These are phyloP conservation scores for Epinephelus lanceolatus DNA, from an alignment of 2,113 vertebrate species.

Conservation along the genomic window DNA sequence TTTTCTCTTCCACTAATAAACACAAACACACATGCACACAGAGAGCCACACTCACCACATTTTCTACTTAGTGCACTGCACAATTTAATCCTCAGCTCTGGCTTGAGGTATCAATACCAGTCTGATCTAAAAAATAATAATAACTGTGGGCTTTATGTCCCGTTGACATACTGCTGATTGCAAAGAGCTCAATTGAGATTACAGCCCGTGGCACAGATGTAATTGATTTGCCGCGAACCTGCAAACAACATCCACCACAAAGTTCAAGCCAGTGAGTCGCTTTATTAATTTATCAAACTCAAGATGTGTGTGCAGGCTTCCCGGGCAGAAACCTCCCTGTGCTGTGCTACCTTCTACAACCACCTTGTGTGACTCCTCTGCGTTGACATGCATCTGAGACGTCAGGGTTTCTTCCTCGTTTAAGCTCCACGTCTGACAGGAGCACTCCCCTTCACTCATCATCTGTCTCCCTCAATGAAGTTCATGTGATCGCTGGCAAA, in stretches of 20 bases:
- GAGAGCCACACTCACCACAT: neutral
- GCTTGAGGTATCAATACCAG: constrained; percentile 7
- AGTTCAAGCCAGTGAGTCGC: constrained; percentile 8
- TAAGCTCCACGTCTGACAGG: constrained; percentile 32
- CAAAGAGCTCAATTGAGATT: constrained; percentile 51
- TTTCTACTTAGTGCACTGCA: neutral
- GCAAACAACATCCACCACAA: constrained; percentile 21
- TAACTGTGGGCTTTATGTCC: constrained; percentile 29
- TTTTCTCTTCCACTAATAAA: neutral
- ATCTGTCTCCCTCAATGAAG: constrained; percentile 31
- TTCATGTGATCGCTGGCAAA: constrained; percentile 39
- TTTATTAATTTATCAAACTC: constrained; percentile 45
- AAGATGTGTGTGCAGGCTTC: constrained; percentile 14
- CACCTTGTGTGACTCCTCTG: constrained; percentile 29
- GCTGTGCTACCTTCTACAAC: neutral
- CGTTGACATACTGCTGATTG: constrained; percentile 51
- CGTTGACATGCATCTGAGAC: constrained; percentile 17
- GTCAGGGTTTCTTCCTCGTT: constrained; percentile 35
- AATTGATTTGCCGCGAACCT: constrained; percentile 51
- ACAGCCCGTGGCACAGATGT: constrained; percentile 25
- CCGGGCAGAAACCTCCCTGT: neutral
- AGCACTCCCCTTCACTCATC: constrained; percentile 47
- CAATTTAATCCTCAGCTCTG: constrained; percentile 23
- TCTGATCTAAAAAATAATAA: constrained; percentile 23
- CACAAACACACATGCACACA: neutral